A percentile compares a stretch with the other conserved stretches of the same genome.
Conservation (phyloP, 2,888 invertebrate genomes). For the Drosophila vallismaia region DNA sequence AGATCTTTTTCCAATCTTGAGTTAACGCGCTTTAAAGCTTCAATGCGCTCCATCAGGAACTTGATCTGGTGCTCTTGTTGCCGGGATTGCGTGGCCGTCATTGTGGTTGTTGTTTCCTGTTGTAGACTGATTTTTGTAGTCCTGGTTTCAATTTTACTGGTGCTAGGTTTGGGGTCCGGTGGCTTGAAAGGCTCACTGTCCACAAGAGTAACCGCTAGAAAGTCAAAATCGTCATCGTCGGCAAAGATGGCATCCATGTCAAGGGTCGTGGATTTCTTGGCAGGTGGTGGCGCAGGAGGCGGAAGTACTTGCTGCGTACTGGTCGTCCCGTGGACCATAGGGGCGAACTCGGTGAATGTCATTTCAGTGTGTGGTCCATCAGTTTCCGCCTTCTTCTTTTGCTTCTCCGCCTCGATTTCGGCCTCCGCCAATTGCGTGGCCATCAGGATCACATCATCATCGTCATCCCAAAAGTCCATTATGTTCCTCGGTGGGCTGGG, state of each 20-base stretch:
- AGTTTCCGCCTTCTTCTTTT: conserved; percentile 14
- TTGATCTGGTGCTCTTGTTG: conserved; percentile 80
- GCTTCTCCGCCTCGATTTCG: conserved; percentile 53
- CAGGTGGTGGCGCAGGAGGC: conserved; percentile 5
- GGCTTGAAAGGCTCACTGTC: conserved; percentile 18
- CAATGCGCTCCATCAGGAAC: conserved; percentile 80
- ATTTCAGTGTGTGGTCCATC: conserved; percentile 54
- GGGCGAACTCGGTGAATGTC: conserved; percentile 76
- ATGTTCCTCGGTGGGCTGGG: conserved; percentile 28
- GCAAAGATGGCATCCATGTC: conserved; percentile 59
- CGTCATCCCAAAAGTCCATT: conserved; percentile 81
- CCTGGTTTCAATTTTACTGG: conserved; percentile 5
- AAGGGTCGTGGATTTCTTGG: conserved; percentile 15
- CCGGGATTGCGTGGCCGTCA: conserved; percentile 42
- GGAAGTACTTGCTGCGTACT: conserved; percentile 74
- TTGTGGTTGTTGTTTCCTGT: conserved; percentile 1
- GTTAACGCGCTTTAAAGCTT: conserved; percentile 79
- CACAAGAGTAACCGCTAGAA: conserved; percentile 27
- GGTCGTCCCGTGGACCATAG: conserved; percentile 61
- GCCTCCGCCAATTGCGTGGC: conserved; percentile 82
- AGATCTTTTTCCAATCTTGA: conserved; percentile 73
- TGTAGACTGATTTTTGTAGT: conserved; percentile 18
- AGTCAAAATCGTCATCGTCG: conserved; percentile 42
- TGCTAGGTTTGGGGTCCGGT: conserved; percentile 8
- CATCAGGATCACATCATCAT: conserved; percentile 81